Evolutionary conservation across 2,888 invertebrate species (phyloP).

Genomic region (Mesodorylaimus sp.): DNA sequence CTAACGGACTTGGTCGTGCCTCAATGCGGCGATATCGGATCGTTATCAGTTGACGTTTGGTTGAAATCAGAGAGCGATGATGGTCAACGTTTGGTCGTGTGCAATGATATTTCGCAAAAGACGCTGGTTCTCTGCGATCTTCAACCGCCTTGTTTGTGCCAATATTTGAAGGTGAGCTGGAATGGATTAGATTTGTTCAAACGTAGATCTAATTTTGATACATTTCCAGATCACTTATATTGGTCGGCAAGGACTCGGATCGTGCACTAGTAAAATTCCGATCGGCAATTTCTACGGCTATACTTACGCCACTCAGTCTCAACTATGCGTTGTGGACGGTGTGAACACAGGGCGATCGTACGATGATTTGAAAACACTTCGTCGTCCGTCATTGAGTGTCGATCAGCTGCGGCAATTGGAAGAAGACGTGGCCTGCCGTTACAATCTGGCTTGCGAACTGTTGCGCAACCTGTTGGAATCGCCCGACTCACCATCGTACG

Average conservation of each 20-base stretch:
- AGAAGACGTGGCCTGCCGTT: conserved; percentile 59
- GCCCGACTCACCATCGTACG: too few relatives aligned
- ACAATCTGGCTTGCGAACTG: conserved; percentile 64
- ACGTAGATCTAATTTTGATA: too few relatives aligned
- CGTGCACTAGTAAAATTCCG: conserved; percentile 70
- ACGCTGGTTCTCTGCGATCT: conserved; percentile 68
- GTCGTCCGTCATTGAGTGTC: not conserved
- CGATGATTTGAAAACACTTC: not conserved
- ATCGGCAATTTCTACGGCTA: conserved; percentile 84
- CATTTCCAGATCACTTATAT: conserved; percentile 69
- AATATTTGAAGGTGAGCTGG: conserved; percentile 59
- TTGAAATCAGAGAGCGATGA: conserved; percentile 54
- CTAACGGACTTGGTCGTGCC: conserved; percentile 54
- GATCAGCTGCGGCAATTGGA: conserved; percentile 34
- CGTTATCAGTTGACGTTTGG: conserved; percentile 75
- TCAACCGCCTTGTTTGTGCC: conserved; percentile 69
- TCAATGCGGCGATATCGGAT: conserved; percentile 42
- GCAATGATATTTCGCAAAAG: conserved; percentile 65
- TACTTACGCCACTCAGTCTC: conserved; percentile 53
- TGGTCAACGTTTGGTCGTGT: conserved; percentile 59
- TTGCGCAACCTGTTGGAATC: conserved; percentile 56
- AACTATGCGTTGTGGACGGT: conserved; percentile 32
- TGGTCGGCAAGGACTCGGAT: conserved; percentile 73
- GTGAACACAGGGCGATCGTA: not conserved
- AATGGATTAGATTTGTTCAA: not conserved